A percentile compares a stretch with the other conserved stretches of the same genome.
Conservation (phyloP, 2,113 vertebrate genomes). For the Gopherus flavomarginatus region DNA sequence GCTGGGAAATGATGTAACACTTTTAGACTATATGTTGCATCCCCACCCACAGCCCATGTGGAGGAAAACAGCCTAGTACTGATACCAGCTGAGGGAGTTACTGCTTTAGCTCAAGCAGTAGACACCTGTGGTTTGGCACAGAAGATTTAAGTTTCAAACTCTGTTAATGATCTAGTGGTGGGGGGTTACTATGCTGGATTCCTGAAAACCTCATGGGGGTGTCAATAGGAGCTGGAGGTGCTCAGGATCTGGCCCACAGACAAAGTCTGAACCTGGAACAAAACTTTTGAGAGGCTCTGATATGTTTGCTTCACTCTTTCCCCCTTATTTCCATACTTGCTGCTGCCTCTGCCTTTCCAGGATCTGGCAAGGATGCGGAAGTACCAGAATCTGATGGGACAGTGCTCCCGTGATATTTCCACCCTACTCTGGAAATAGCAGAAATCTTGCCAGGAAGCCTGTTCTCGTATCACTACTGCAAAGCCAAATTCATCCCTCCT, state of each 20-base stretch:
- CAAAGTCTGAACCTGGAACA: neutral
- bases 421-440: neutral
- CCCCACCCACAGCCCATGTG: neutral
- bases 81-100: neutral
- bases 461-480: neutral
- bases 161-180: no score
- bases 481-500: rapidly evolving
- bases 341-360: neutral
- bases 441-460: neutral
- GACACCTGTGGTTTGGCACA: neutral
- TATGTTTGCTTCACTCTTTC: neutral
- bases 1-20: neutral
- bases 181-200: neutral
- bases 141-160: neutral
- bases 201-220: neutral
- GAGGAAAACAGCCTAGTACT: neutral
- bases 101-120: neutral
- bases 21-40: neutral
- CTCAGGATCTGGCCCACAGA: neutral
- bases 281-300: neutral
- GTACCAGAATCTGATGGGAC: neutral
- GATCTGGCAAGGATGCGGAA: neutral
- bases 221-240: neutral
- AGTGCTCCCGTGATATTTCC: neutral
- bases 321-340: neutral